Evolutionary conservation across 1,140 invertebrate genomes (phyloP), one percentile per base, ranked within the genome.

Genomic region (Oscheius sp.): DNA sequence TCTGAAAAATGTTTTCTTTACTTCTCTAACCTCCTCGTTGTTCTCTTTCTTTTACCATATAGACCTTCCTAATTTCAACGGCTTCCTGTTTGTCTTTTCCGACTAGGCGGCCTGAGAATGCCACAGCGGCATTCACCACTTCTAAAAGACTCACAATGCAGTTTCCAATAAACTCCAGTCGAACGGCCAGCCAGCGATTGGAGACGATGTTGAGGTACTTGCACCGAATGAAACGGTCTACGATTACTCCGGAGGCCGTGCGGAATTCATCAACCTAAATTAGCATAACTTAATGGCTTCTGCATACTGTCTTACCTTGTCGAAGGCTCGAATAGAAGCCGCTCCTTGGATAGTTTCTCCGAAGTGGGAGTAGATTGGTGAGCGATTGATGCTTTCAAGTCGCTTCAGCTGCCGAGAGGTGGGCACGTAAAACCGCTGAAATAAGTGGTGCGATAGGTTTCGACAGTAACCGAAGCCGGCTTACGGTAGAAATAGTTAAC

Each of bases 361-460:
- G 72, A 89, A 88, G 78, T 88, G 87, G 31, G 84, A 86, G 67
- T 87, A 88, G 23, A 89, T 86, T 0, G 86, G 88, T 20, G 87
- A 89, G 1, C 86, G 75, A 0, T 85, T 83, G 1, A 85, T 85
- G 1, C 86, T 87, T 65, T 88, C 87, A 1, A 89, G 80, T 23
- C 88, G 77, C 69, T 87, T 87, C 45, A 89, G 76, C 65, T 89
- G 88, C 49, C 88, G 80, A 0, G 87, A 87, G 2, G 87, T 87
- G 1, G 85, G 80, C 4, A 89, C 83, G 78, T 88, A 89, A 72
- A 86, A 85, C 46, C 77, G 73, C 96, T 74, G 18, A 93, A 55
- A 0, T 31, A n/a, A n/a, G n/a, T n/a, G n/a, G n/a, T n/a, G n/a
- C n/a, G n/a, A n/a, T n/a, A n/a, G n/a, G n/a, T n/a, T n/a, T n/a